Evolutionary conservation across 2,888 invertebrate genomes (phyloP).

Genomic region (Apocheima hispidaria): DNA sequence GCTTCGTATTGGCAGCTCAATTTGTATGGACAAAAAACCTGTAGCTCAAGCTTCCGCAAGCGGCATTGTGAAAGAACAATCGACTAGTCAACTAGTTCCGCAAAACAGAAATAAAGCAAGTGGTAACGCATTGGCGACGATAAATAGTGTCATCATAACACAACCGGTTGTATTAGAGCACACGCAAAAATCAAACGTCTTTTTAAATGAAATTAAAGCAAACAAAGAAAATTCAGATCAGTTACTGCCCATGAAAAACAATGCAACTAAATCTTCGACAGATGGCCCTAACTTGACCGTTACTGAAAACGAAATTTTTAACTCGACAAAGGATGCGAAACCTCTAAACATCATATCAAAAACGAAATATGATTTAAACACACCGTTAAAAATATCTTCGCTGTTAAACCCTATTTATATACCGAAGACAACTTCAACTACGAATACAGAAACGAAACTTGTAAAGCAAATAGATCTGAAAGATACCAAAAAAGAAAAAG

Average conservation of each 20-base stretch:
- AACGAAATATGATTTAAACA: constrained; percentile 48
- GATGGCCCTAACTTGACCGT: not conserved
- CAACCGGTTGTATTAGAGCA: constrained; percentile 53
- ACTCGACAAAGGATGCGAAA: constrained; percentile 24
- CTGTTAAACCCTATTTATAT: constrained; percentile 68
- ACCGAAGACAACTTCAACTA: constrained; percentile 44
- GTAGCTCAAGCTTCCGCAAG: constrained; percentile 13
- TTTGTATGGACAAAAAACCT: constrained; percentile 30
- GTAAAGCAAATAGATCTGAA: constrained; percentile 21
- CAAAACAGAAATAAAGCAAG: constrained; percentile 14
- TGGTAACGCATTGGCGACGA: constrained; percentile 27
- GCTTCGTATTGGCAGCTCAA: constrained; percentile 66
- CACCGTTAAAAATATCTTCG: constrained; percentile 74
- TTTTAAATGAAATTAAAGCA: constrained; percentile 30
- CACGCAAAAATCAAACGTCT: constrained; percentile 45
- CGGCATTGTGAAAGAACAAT: constrained; percentile 15
- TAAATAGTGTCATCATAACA: constrained; percentile 51
- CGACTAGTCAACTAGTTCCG: constrained; percentile 4
- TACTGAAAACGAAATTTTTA: constrained; percentile 18
- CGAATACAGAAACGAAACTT: constrained; percentile 30
- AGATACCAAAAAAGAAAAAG: constrained; percentile 14
- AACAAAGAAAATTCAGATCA: constrained; percentile 17
- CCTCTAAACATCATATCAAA: constrained; percentile 31
- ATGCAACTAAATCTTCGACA: not conserved
- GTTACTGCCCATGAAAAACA: constrained; percentile 6